These are phyloP conservation scores for Conus ventricosus DNA, from an alignment of 1,140 invertebrate species.

Conservation along the genomic window DNA sequence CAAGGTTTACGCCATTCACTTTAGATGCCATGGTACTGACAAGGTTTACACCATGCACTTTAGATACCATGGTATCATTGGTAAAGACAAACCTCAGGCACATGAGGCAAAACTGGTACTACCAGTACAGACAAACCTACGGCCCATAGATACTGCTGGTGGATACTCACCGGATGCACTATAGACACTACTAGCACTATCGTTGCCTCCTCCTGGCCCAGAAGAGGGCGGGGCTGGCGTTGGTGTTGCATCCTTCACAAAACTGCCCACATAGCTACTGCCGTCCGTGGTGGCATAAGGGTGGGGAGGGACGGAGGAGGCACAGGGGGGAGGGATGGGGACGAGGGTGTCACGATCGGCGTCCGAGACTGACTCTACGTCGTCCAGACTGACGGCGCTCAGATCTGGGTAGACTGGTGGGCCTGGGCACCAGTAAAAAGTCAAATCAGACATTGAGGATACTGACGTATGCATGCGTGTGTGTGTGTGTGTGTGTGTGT, in stretches of 20 bases:
- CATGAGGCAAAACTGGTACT: neutral
- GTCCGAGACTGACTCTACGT: constrained; percentile 80
- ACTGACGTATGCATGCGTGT: too few species aligned
- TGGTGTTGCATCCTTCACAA: constrained; percentile 61
- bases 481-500: too few species aligned
- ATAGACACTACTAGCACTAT: constrained; percentile 82
- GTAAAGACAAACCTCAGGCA: too few species aligned
- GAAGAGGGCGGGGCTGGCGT: constrained; percentile 28
- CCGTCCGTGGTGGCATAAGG: constrained; percentile 76
- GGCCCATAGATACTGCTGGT: too few species aligned
- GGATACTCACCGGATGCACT: constrained; percentile 84
- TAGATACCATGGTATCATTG: too few species aligned
- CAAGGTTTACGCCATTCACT: too few species aligned
- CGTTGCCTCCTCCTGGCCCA: constrained; percentile 56
- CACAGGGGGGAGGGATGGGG: constrained; percentile 68
- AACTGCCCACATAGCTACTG: constrained; percentile 79
- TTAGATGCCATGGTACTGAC: too few species aligned
- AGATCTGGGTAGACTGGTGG: constrained; percentile 75
- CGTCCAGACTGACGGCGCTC: constrained; percentile 78
- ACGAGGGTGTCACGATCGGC: constrained; percentile 74
- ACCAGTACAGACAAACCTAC: too few species aligned
- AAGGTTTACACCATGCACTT: too few species aligned
- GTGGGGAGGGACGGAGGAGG: constrained; percentile 78
- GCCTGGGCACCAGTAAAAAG: constrained; percentile 40
- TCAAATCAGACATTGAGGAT: too few species aligned